A percentile compares a stretch with the other conserved stretches of the same genome.
Evolutionary conservation across 2,888 invertebrate species (phyloP).

Genomic region (Limnephilus lunatus): DNA sequence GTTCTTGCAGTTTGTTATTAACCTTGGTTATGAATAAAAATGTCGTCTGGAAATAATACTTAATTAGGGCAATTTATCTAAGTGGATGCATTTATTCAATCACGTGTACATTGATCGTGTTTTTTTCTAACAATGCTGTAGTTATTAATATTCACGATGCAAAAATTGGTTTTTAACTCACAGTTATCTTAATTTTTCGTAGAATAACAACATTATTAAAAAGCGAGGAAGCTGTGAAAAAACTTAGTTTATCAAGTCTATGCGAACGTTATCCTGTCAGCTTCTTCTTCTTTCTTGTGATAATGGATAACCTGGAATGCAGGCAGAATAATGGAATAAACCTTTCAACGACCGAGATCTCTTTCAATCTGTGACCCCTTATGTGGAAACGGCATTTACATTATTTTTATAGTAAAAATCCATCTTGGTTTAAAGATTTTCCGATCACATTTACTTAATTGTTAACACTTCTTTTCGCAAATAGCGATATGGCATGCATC

Average conservation of each 20-base stretch:
- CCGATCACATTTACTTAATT: neutral
- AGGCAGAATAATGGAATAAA: neutral
- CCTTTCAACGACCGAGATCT: neutral
- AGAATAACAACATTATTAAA: neutral
- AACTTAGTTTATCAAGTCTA: neutral
- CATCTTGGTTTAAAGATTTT: neutral
- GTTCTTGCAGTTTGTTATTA: neutral
- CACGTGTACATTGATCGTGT: neutral
- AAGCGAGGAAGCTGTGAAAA: neutral
- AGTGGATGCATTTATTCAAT: neutral
- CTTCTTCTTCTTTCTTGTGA: neutral
- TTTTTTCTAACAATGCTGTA: too few species aligned
- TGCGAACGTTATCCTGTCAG: too few species aligned
- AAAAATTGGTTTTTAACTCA: neutral
- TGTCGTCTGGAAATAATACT: neutral
- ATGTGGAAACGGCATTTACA: neutral
- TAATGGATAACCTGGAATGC: neutral
- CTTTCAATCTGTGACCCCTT: neutral
- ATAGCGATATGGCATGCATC: too few species aligned
- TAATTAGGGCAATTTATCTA: neutral
- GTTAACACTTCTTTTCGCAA: neutral
- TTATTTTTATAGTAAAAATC: neutral
- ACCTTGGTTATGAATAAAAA: neutral
- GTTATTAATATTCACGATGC: too few species aligned
- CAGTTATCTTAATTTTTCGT: neutral